These are phyloP conservation scores for Orchestes rusci DNA, from an alignment of 2,888 invertebrate genomes.

Conservation along the genomic window DNA sequence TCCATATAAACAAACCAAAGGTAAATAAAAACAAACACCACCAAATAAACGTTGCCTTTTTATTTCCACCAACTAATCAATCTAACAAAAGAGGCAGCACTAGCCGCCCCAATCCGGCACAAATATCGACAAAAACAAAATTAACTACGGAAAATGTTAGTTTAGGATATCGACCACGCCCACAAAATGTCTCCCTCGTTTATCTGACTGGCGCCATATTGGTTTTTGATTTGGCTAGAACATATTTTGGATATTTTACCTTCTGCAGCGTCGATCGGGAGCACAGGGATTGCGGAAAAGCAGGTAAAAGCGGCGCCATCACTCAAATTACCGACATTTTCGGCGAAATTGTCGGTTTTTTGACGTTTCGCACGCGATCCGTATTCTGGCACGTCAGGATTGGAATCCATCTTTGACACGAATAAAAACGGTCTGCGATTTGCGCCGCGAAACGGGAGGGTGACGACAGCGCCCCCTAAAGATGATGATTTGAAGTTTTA, in stretches of 20 bases:
- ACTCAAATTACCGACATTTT: slow-evolving; percentile 41
- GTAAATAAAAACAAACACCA: no score
- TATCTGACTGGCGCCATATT: slow-evolving; percentile 43
- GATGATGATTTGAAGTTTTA: neutral
- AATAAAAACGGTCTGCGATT: slow-evolving; percentile 34
- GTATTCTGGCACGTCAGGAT: slow-evolving; percentile 43
- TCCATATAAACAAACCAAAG: no score
- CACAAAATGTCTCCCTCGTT: slow-evolving; percentile 43
- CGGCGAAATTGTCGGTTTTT: slow-evolving; percentile 40
- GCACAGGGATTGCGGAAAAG: slow-evolving; percentile 37
- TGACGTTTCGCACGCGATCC: slow-evolving; percentile 43
- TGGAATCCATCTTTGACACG: slow-evolving; percentile 47
- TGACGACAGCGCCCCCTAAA: slow-evolving; percentile 25
- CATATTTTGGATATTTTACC: slow-evolving; percentile 45
- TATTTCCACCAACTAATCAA: no score
- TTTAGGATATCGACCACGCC: no score
- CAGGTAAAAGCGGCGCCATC: slow-evolving; percentile 38
- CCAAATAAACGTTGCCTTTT: no score
- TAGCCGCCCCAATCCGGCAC: no score
- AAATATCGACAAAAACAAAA: no score
- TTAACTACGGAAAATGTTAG: no score
- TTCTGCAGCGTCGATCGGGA: slow-evolving; percentile 41
- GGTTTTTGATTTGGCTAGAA: slow-evolving; percentile 38
- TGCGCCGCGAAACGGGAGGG: slow-evolving; percentile 30
- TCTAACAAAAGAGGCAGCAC: no score